phyloP scores from a whole-genome alignment of 1,140 invertebrate genomes.

The Zaprionus gabonicus region DNA sequence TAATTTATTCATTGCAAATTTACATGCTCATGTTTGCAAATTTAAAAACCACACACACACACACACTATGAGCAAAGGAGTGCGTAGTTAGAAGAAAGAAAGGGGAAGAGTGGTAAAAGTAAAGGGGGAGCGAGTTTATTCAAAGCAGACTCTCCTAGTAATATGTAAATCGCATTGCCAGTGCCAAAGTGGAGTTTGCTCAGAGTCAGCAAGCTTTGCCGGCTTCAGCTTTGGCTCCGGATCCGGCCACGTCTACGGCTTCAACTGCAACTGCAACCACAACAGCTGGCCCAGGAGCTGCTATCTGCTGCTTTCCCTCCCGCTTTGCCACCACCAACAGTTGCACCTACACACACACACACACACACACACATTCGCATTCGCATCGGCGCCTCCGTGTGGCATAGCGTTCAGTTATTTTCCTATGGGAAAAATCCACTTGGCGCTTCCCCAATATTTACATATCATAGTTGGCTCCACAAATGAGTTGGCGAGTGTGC shows the following conservation, averaged over 20 bases:
- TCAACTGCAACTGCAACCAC: slow-evolving; percentile 21
- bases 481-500: slow-evolving; percentile 41
- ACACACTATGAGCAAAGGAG: slow-evolving; percentile 12
- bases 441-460: slow-evolving; percentile 63
- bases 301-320: background rate
- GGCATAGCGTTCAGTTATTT: slow-evolving; percentile 54
- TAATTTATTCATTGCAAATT: slow-evolving; percentile 82
- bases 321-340: background rate
- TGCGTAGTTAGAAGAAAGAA: slow-evolving; percentile 20
- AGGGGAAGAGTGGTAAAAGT: slow-evolving; percentile 12
- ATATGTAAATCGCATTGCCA: slow-evolving; percentile 75
- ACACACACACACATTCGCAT: slow-evolving; percentile 41
- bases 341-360: slow-evolving; percentile 4
- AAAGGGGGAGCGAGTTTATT: slow-evolving; percentile 57
- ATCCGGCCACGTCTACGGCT: background rate
- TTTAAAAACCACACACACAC: slow-evolving; percentile 72
- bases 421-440: slow-evolving; percentile 58
- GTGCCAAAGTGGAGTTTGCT: slow-evolving; percentile 51
- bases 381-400: slow-evolving; percentile 60
- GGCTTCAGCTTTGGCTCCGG: slow-evolving; percentile 2
- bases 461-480: slow-evolving; percentile 67
- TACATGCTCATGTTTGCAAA: slow-evolving; percentile 81
- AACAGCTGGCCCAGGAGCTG: background rate
- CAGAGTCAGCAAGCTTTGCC: slow-evolving; percentile 44
- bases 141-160: slow-evolving; percentile 77